Evolutionary conservation across 1,140 invertebrate genomes (phyloP).

Genomic region (Drosophila paulistorum): DNA sequence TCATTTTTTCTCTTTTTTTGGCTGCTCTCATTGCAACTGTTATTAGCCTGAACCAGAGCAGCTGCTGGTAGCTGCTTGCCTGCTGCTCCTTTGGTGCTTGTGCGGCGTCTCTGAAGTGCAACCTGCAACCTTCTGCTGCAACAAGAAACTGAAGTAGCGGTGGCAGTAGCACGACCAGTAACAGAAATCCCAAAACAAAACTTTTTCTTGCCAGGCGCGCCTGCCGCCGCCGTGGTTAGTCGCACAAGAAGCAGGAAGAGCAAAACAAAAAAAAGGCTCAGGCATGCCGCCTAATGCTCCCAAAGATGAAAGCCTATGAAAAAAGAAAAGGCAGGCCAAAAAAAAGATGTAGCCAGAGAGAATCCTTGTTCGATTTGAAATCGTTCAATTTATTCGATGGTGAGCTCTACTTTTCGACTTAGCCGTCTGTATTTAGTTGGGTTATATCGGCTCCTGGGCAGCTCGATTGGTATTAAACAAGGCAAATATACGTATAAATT

Average conservation of each 20-base stretch:
- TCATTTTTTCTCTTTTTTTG: constrained; percentile 15
- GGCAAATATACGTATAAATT: neutral
- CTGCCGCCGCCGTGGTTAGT: constrained; percentile 34
- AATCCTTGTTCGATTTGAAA: constrained; percentile 7
- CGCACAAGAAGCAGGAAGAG: neutral
- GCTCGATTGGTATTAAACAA: constrained; percentile 3
- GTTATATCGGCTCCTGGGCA: neutral
- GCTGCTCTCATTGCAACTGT: constrained; percentile 64
- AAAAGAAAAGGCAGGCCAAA: neutral
- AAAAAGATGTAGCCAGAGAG: neutral
- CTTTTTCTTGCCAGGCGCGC: constrained; percentile 66
- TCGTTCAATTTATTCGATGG: constrained; percentile 18
- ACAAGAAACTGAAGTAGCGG: constrained; percentile 18
- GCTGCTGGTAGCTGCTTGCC: constrained; percentile 8
- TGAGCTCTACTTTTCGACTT: neutral
- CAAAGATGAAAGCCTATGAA: constrained; percentile 22
- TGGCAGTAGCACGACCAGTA: constrained; percentile 25
- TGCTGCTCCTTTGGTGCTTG: constrained; percentile 60
- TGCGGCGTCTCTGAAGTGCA: constrained; percentile 76
- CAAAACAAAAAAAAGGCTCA: neutral
- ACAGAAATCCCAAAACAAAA: constrained; percentile 70
- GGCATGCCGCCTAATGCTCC: constrained; percentile 17
- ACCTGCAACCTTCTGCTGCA: constrained; percentile 39
- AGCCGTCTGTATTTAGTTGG: neutral
- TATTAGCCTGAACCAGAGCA: constrained; percentile 54